Base-by-base conservation (phyloP, 1,140 invertebrate genomes). In the Charaxes varanes region DNA sequence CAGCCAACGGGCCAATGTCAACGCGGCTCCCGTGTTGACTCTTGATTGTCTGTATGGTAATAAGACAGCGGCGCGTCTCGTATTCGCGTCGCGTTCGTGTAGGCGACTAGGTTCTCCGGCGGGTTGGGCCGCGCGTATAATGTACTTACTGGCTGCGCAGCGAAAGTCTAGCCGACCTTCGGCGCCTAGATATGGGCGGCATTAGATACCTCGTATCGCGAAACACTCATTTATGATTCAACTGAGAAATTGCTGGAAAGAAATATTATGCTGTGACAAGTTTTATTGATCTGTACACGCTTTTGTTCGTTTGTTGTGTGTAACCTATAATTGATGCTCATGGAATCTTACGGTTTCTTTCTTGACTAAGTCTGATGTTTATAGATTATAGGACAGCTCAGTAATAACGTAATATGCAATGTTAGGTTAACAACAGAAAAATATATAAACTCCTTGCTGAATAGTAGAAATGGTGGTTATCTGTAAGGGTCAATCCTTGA, bases 151-250 rank as follows among this genome's bases (percentile, higher is more conserved):
- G 15, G 58, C 42, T 41, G 42, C 46, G 50, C 43, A 74, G 77
- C 74, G 77, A 82, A 82, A 79, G 70, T 78, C 68, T 79, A 42
- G 63, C 54, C 70, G 78, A 78, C 74, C 78, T 82, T 82, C 78
- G 69, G 54, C 57, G 51, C 47, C 72, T 68, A 65, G 72, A 76
- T 82, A 77, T 73, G 69, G 68, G 42, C 60, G 67, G 54, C 54
- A 59, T 58, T 66, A 70, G 54, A 54, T 63, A 67, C 53, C 58
- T 56, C 53, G 41, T 45, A 58, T 68, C 15, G 53, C 59, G 53
- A 65, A 54, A 63, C 62, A 40, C 27, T 65, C 66, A 66, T 65
- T 45, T 45, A 32, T 36, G 41, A 41, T 44, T 41, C 41, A 12
- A 42, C 27, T 31, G 18, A 35, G 41, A 34, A 35, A 22, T 41